Percentiles rank a stretch among this genome's conserved stretches.
Evolutionary conservation across 92 coral and sea anemone genomes (phyloP).

Genomic region (Zoanthus solanderi): DNA sequence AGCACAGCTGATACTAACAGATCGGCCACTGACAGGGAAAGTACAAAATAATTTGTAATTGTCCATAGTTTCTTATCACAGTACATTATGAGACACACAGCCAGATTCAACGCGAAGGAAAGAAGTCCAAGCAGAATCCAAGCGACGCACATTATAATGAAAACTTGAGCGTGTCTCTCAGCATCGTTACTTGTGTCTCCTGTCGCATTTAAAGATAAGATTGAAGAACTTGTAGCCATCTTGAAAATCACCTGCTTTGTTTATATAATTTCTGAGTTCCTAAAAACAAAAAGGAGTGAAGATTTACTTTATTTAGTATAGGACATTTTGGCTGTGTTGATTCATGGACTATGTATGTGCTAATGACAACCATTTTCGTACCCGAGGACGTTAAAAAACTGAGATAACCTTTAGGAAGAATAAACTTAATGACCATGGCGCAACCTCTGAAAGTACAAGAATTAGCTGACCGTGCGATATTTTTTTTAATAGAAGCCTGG

Average conservation of each 20-base stretch:
- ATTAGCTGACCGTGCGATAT: too few species aligned
- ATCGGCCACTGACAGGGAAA: conserved; percentile 79
- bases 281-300: background rate
- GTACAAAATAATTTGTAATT: conserved; percentile 81
- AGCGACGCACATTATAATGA: conserved; percentile 61
- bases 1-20: conserved; percentile 76
- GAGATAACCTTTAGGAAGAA: too few species aligned
- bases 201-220: background rate
- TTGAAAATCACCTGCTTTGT: background rate
- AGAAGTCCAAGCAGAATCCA: conserved; percentile 75
- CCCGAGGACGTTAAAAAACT: too few species aligned
- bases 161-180: background rate
- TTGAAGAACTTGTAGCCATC: conserved; percentile 26
- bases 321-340: too few species aligned
- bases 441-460: too few species aligned
- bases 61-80: conserved; percentile 77
- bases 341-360: too few species aligned
- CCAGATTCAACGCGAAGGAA: conserved; percentile 73
- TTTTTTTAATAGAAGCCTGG: too few species aligned
- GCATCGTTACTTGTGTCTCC: background rate
- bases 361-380: too few species aligned
- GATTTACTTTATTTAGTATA: too few species aligned
- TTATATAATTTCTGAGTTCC: background rate
- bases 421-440: too few species aligned
- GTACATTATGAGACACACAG: conserved; percentile 76